Conservation (phyloP, 2,797 vertebrate genomes). For the Hylomyscus alleni region DNA sequence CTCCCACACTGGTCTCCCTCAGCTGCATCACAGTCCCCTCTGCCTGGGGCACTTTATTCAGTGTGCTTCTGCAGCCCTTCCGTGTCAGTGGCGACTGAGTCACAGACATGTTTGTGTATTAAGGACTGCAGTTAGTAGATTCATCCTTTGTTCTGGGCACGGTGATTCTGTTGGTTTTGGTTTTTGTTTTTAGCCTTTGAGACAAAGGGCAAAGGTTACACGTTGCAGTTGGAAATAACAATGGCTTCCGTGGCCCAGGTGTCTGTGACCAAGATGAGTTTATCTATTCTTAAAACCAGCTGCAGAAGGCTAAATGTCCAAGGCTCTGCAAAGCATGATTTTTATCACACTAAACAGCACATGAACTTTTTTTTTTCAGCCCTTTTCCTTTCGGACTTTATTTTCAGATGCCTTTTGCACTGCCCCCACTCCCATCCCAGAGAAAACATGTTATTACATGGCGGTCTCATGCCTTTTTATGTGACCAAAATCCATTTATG, state of each 20-base stretch:
- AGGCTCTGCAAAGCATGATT: not conserved
- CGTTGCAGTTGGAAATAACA: not conserved
- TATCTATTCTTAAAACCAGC: not conserved
- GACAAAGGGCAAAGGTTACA: not conserved
- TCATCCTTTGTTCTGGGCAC: conserved; percentile 11
- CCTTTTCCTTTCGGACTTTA: not conserved
- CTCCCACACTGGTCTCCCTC: too few species aligned
- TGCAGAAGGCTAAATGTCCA: not conserved
- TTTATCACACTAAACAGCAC: not conserved
- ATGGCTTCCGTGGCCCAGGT: not conserved
- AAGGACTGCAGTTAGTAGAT: not conserved
- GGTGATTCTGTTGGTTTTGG: not conserved
- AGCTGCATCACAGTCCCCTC: not conserved
- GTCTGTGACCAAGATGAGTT: not conserved
- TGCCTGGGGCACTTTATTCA: not conserved
- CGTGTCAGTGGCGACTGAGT: not conserved
- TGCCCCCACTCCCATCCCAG: accelerated
- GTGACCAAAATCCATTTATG: accelerated
- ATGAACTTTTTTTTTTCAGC: accelerated
- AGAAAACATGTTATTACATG: not conserved
- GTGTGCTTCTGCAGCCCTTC: not conserved
- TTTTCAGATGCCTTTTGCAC: not conserved
- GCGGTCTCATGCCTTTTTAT: too few species aligned
- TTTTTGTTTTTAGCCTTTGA: not conserved
- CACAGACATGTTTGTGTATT: not conserved